Conservation (phyloP, 2,888 invertebrate genomes). For the Dexiosoma caninum region DNA sequence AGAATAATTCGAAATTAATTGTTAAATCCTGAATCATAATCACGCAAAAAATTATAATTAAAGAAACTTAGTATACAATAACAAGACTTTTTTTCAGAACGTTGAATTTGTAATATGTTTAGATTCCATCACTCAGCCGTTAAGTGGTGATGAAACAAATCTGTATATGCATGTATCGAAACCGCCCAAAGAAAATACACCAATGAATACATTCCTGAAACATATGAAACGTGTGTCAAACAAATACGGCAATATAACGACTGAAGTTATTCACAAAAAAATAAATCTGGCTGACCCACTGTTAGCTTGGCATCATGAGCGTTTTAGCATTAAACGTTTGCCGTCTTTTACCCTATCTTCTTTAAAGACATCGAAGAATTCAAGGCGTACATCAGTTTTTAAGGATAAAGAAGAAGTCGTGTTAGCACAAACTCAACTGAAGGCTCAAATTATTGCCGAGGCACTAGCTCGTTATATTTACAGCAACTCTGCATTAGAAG, state of each 20-base stretch:
- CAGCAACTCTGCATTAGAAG: constrained; percentile 79
- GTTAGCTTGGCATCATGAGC: constrained; percentile 97
- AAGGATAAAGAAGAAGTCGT: constrained; percentile 70
- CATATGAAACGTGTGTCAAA: constrained; percentile 81
- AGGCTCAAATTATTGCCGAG: constrained; percentile 88
- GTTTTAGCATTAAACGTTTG: constrained; percentile 93
- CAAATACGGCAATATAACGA: constrained; percentile 78
- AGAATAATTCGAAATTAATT: no score
- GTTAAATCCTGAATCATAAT: no score
- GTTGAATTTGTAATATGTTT: constrained; percentile 93
- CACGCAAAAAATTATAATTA: no score
- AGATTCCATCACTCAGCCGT: constrained; percentile 85
- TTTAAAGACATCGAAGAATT: constrained; percentile 78
- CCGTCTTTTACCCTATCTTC: constrained; percentile 95
- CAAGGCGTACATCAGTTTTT: constrained; percentile 74
- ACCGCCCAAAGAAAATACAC: constrained; percentile 91
- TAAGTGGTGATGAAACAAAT: constrained; percentile 69
- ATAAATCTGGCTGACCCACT: constrained; percentile 96
- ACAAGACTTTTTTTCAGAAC: constrained; percentile 80
- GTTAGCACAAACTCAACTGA: constrained; percentile 74
- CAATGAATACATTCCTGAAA: constrained; percentile 83
- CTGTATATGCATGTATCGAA: constrained; percentile 97
- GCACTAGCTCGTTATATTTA: constrained; percentile 90
- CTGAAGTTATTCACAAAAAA: constrained; percentile 93
- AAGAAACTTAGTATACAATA: no score